Conservation (phyloP, 2,888 invertebrate species). For the Cetonia aurata region DNA sequence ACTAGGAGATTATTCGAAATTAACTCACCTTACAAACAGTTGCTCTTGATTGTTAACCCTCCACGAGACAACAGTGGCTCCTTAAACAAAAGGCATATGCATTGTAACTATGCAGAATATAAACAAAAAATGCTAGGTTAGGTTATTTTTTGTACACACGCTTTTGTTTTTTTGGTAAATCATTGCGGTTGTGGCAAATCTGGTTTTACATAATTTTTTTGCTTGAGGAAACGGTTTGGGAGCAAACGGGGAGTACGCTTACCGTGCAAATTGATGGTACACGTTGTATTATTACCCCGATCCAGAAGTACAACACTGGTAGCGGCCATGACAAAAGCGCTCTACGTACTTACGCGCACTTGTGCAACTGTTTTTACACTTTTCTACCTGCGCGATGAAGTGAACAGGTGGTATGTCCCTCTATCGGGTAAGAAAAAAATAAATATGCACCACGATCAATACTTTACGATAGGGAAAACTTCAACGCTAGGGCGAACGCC, state of each 20-base stretch:
- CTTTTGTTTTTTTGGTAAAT: conserved; percentile 33
- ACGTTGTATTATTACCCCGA: conserved; percentile 96
- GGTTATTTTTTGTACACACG: conserved; percentile 43
- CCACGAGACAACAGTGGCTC: conserved; percentile 97
- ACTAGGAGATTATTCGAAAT: conserved; percentile 1
- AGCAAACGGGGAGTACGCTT: conserved; percentile 64
- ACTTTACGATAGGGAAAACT: background rate
- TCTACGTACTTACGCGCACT: conserved; percentile 59
- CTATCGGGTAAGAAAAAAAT: conserved; percentile 58
- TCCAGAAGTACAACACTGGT: conserved; percentile 96
- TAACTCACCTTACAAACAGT: conserved; percentile 91
- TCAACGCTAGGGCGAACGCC: conserved; percentile 6
- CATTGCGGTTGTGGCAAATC: background rate
- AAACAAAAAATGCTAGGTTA: conserved; percentile 56
- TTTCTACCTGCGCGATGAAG: conserved; percentile 63
- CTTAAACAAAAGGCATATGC: conserved; percentile 66
- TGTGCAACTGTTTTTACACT: conserved; percentile 59
- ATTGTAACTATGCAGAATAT: conserved; percentile 39
- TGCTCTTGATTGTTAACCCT: conserved; percentile 96
- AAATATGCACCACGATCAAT: conserved; percentile 35
- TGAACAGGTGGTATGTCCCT: conserved; percentile 63
- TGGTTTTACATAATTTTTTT: conserved; percentile 1
- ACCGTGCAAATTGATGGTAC: conserved; percentile 97
- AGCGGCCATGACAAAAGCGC: conserved; percentile 72
- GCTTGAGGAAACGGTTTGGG: background rate